Base-by-base conservation (phyloP, 2,113 vertebrate genomes). In the Pteropus alecto region DNA sequence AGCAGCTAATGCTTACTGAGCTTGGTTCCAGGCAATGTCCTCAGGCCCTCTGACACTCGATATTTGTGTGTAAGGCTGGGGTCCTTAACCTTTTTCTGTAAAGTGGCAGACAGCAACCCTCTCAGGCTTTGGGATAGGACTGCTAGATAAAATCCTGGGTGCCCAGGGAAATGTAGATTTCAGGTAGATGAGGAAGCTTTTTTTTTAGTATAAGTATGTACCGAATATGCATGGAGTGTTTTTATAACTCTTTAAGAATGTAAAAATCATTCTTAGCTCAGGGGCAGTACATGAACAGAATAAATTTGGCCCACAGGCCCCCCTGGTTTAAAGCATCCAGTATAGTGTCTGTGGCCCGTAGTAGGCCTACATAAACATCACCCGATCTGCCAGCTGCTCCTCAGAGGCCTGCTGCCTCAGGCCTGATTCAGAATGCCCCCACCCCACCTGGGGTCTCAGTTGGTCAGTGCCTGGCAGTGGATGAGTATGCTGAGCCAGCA, bases 201-300 rank as follows among this genome's bases (percentile, higher is more conserved):
- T 70, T 7, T 58, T 76, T 33, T 18, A 26, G 85, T n/a, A 2
- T 21, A 91, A 41, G 48, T 10, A 74, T 38, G 28, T 54, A 9
- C 56, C 33, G 54, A 46, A 68, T 48, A 84, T 51, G 2, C 2
- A 86, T 1, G 10, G 28, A 51, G 13, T 51, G 60, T 6, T 90
- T 93, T 73, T 4, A 86, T 7, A 90, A 46, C 11, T 3, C 26
- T 87, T 38, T 60, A 19, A 43, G 48, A 63, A 67, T 13, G 16
- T 35, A 26, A 70, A 73, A 43, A 56, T 16, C 12, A 26, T 41
- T 41, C 43, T 28, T 28, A 10, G 28, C 76, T 93, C 28, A 48
- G 46, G 26, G 38, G 84, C 15, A 0, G 2, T 9, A 0, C 41
- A 43, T 5, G 5, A 19, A 58, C 2, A 8, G n/a, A 22, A 10